These are phyloP conservation scores for Phyto melanocephala DNA, from an alignment of 2,888 invertebrate genomes.

Conservation along the genomic window DNA sequence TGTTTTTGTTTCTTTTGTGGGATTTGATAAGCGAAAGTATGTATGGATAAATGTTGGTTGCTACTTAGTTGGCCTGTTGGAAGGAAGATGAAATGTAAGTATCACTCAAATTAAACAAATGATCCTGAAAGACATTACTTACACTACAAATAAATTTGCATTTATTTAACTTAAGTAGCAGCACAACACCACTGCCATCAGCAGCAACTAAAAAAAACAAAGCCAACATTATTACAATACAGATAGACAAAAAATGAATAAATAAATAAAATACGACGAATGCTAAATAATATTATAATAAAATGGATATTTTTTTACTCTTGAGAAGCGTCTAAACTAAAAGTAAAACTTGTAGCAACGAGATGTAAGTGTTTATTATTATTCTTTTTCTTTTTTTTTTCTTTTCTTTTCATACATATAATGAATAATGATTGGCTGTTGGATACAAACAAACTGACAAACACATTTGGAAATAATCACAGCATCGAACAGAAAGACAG, in stretches of 20 bases:
- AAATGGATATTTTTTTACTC: slow-evolving; percentile 30
- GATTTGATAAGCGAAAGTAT: neutral
- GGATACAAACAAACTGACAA: neutral
- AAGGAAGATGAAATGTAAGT: slow-evolving; percentile 29
- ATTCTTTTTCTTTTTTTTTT: neutral
- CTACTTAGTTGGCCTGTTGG: neutral
- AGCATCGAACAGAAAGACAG: neutral
- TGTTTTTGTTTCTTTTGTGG: neutral
- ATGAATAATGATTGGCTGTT: slow-evolving; percentile 48
- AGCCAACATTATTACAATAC: neutral
- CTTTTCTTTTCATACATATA: slow-evolving; percentile 21
- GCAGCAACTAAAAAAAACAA: neutral
- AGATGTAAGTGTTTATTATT: neutral
- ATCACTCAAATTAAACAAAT: slow-evolving; percentile 58
- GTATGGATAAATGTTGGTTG: neutral
- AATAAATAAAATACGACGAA: slow-evolving; percentile 15
- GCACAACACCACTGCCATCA: slow-evolving; percentile 19
- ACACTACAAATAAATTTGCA: slow-evolving; percentile 60
- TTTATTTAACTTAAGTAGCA: slow-evolving; percentile 50
- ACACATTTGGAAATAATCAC: neutral
- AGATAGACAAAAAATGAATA: slow-evolving; percentile 21
- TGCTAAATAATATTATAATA: slow-evolving; percentile 20
- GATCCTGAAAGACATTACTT: slow-evolving; percentile 57
- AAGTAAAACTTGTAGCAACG: neutral
- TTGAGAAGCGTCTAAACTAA: neutral